Evolutionary conservation across 30 jellyfish, hydroid and myxozoan genomes (phyloP).

Genomic region (Turritopsis dohrnii): DNA sequence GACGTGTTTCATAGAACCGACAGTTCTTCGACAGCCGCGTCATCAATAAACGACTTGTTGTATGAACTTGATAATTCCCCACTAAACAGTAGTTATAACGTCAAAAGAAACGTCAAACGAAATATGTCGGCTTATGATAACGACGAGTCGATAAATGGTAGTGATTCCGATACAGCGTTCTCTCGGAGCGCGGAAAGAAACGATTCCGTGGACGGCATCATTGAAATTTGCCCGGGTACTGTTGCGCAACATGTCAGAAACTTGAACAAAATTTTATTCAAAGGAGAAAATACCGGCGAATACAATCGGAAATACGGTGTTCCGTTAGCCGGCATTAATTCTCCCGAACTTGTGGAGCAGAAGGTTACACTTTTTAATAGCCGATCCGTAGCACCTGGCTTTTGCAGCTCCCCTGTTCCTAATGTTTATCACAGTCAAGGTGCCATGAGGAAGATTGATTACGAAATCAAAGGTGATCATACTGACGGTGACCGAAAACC

Average conservation of each 20-base stretch:
- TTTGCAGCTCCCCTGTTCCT: constrained; percentile 5
- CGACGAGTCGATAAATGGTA: constrained; percentile 21
- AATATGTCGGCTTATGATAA: not conserved
- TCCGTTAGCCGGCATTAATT: constrained; percentile 87
- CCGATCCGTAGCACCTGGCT: constrained; percentile 67
- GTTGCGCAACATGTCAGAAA: constrained; percentile 76
- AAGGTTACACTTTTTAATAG: constrained; percentile 53
- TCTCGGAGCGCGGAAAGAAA: constrained; percentile 21
- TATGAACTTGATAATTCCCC: constrained; percentile 63
- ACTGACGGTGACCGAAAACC: constrained; percentile 2
- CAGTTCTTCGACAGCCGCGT: constrained; percentile 39
- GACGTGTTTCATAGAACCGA: constrained; percentile 55
- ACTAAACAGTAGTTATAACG: constrained; percentile 28
- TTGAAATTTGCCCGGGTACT: constrained; percentile 66
- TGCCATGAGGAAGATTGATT: constrained; percentile 22
- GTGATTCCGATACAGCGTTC: constrained; percentile 28
- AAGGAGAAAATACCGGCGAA: constrained; percentile 23
- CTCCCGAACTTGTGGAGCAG: constrained; percentile 61
- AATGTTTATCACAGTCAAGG: constrained; percentile 7
- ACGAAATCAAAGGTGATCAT: constrained; percentile 15
- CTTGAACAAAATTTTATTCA: constrained; percentile 52
- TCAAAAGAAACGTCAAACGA: not conserved
- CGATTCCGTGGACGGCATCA: constrained; percentile 19
- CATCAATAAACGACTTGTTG: constrained; percentile 54
- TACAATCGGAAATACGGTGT: constrained; percentile 40